Conservation (phyloP, 2,797 vertebrate species). For the Geotrypetes seraphini region DNA sequence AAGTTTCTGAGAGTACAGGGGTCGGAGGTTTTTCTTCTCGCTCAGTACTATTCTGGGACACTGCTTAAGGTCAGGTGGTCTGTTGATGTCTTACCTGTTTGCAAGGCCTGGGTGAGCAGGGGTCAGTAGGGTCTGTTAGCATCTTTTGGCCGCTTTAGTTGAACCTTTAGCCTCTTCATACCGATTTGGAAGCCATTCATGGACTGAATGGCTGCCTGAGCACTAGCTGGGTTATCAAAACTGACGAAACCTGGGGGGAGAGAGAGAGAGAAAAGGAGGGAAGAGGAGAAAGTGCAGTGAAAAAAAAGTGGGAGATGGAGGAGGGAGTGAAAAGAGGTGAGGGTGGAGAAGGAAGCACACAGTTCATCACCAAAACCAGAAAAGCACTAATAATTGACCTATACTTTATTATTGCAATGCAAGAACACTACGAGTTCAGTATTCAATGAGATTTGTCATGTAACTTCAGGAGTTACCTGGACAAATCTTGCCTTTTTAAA, state of each 20-base stretch:
- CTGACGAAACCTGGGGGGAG: slow-evolving; percentile 86
- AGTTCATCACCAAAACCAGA: neutral
- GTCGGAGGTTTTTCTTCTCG: neutral
- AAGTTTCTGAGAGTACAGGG: neutral
- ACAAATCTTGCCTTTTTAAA: too few relatives aligned
- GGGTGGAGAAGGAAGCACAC: neutral
- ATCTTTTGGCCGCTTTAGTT: slow-evolving; percentile 95
- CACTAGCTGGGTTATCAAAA: slow-evolving; percentile 95
- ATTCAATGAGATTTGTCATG: too few relatives aligned
- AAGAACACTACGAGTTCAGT: too few relatives aligned
- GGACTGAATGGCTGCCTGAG: slow-evolving; percentile 95
- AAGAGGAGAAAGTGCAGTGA: too few relatives aligned
- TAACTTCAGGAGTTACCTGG: too few relatives aligned
- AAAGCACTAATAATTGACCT: too few relatives aligned
- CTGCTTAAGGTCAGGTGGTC: neutral
- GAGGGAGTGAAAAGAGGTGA: accelerated
- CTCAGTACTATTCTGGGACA: too few relatives aligned
- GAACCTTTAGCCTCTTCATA: slow-evolving; percentile 98
- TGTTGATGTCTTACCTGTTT: slow-evolving; percentile 34
- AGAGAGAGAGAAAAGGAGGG: too few relatives aligned
- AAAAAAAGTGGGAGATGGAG: too few relatives aligned
- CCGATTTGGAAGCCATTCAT: slow-evolving; percentile 98
- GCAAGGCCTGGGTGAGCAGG: slow-evolving; percentile 25
- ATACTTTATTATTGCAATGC: too few relatives aligned
- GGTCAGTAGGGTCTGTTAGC: slow-evolving; percentile 96